Evolutionary conservation across 1,140 invertebrate species (phyloP), one percentile per base, ranked within the genome.

Genomic region (Pinna nobilis): DNA sequence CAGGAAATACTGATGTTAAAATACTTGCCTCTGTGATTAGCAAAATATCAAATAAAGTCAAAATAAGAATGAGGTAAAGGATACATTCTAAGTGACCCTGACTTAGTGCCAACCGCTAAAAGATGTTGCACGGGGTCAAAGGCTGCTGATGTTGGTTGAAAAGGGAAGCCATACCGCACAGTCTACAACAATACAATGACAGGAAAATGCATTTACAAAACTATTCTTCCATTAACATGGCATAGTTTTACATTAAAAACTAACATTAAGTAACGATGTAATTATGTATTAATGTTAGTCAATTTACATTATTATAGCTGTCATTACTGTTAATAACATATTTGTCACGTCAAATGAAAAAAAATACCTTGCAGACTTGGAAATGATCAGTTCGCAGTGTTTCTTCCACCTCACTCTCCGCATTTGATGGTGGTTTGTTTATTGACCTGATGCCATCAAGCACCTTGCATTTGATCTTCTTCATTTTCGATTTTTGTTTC

Each of bases 121-220:
- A 99, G 92, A 89, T 94, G 95, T 91, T 99, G 98, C 80, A 99
- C 94, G 50, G 98, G 97, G 92, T 99, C 98, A 92, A 96, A 99
- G 53, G 97, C 97, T 88, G 99, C 91, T 47, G 97, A 95, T 76
- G 96, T 97, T 49, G 98, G 98, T 82, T 98, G 95, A 90, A 97
- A 96, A 74, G 98, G 98, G 91, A 99, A 99, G 81, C 98, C 98
- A 94, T 99, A 97, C 47, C 96, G 93, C 87, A 98, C 96, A 82
- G 97, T 98, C 97, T 98, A 94, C 23, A 94, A 94, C 72, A 80
- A 65, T 80, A 44, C 39, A 44, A 11, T 44, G 39, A 44, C 9
- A n/a, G n/a, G n/a, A n/a, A n/a, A n/a, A n/a, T n/a, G n/a, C n/a
- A n/a, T n/a, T n/a, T n/a, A n/a, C n/a, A n/a, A n/a, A n/a, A n/a